phyloP scores from a whole-genome alignment of 2,797 vertebrate species.

The Lacerta agilis region DNA sequence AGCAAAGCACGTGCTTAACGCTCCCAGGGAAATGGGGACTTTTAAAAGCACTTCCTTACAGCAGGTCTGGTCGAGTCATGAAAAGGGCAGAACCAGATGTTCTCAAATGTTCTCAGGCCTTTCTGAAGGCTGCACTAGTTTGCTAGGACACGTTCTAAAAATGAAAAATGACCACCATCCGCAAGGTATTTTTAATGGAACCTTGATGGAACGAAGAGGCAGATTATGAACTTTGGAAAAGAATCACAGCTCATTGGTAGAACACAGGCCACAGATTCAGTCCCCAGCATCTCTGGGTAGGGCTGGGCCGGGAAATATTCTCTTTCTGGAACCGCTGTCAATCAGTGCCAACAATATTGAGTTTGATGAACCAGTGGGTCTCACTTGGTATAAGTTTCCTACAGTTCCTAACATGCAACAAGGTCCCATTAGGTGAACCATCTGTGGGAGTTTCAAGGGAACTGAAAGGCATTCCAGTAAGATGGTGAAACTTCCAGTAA shows the following conservation, averaged over 20 bases:
- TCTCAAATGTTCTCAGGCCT: not conserved
- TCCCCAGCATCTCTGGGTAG: too few relatives aligned
- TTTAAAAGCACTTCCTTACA: not conserved
- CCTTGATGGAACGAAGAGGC: not conserved
- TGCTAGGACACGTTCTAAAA: not conserved
- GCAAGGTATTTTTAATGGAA: not conserved
- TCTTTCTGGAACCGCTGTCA: too few relatives aligned
- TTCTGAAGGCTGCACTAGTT: not conserved
- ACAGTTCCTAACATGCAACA: too few relatives aligned
- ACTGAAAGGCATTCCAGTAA: not conserved
- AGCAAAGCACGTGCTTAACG: not conserved
- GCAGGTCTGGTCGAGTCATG: not conserved
- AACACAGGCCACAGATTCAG: too few relatives aligned
- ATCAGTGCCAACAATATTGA: too few relatives aligned
- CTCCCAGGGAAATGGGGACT: not conserved
- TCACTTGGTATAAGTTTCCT: too few relatives aligned
- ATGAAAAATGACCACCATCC: not conserved
- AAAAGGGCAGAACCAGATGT: not conserved
- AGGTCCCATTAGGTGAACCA: not conserved
- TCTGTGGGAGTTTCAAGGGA: not conserved
- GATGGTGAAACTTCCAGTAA: not conserved
- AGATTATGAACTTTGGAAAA: not conserved
- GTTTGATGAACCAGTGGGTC: too few relatives aligned
- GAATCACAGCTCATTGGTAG: too few relatives aligned
- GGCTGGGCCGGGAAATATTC: too few relatives aligned